phyloP scores from a whole-genome alignment of 2,888 invertebrate species.

The Entomobrya multifasciata region DNA sequence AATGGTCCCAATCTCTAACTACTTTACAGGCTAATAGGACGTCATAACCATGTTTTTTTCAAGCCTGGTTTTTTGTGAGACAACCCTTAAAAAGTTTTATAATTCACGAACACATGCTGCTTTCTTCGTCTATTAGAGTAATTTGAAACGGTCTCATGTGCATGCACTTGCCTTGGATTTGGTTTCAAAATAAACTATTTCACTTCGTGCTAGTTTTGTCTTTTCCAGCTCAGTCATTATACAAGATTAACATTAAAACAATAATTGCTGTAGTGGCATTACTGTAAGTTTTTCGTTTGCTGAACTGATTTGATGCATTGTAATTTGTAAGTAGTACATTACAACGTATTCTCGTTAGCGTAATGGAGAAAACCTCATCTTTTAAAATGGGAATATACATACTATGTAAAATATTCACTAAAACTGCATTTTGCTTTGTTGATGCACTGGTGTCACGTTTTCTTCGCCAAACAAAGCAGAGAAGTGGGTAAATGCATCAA shows the following conservation, averaged over 20 bases:
- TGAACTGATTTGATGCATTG: too few species aligned
- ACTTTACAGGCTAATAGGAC: too few species aligned
- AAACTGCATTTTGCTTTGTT: not conserved
- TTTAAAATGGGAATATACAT: not conserved
- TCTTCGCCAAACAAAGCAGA: not conserved
- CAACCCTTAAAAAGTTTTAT: conserved; percentile 25
- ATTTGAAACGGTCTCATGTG: not conserved
- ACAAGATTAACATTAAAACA: too few species aligned
- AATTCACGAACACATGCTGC: conserved; percentile 33
- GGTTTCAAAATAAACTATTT: not conserved
- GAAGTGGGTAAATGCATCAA: not conserved
- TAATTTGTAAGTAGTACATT: too few species aligned
- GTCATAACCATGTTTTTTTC: too few species aligned
- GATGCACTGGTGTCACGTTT: not conserved
- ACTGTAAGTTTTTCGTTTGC: too few species aligned
- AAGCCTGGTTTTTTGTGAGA: not conserved
- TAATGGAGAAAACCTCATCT: not conserved
- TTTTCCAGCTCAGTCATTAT: not conserved
- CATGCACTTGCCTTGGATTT: not conserved
- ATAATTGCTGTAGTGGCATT: too few species aligned
- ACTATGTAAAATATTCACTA: not conserved
- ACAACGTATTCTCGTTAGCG: too few species aligned
- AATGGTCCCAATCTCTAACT: not conserved
- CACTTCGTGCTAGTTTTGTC: not conserved
- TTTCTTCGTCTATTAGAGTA: not conserved